Evolutionary conservation across 2,113 vertebrate genomes (phyloP), one percentile per base, ranked within the genome.

Genomic region (Rhynchomys soricoides): DNA sequence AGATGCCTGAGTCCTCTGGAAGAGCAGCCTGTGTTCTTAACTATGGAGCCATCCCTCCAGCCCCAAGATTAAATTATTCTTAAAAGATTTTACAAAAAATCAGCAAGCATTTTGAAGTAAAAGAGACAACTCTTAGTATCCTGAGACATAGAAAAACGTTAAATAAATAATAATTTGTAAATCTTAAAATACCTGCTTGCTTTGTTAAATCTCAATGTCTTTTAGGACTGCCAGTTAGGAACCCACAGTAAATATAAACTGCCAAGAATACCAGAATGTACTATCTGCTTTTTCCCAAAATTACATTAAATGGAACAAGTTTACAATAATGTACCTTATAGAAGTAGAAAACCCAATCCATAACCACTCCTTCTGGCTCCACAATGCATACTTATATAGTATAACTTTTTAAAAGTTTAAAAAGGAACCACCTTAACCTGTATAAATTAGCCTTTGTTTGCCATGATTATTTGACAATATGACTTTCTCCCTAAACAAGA

Each of bases 11-110:
- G 45, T 79, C 77, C 31, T 79, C 15, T 52, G 31, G 77, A 79
- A 52, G 77, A 52, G 3, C 17, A 79, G 17, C 50, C 50, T 24
- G 12, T 55, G 34, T 22, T 81, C 78, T 37, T 55, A 81, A 55
- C 34, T 81, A 37, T 2, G 6, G 52, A 55, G 78, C 34, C 34
- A 82, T 55, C 10, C n/a, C 34, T 81, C 50, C 34, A 81, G 34
- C 50, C 29, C 50, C 50, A 55, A 37, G 29, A 86, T 22, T 92
- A 68, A 94, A 90, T 79, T 90, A 85, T 85, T 83, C 50, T 86
- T 89, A 91, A 96, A 90, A 90, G 16, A 91, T 12, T 83, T 71
- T 89, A 73, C 19, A 91, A 22, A 22, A 92, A 95, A 93, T 95
- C 29, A 94, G 29, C 26, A 43, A 34, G 57, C 71, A 8, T n/a